Conservation (phyloP, 2,888 invertebrate species). For the Amiota mariae region DNA sequence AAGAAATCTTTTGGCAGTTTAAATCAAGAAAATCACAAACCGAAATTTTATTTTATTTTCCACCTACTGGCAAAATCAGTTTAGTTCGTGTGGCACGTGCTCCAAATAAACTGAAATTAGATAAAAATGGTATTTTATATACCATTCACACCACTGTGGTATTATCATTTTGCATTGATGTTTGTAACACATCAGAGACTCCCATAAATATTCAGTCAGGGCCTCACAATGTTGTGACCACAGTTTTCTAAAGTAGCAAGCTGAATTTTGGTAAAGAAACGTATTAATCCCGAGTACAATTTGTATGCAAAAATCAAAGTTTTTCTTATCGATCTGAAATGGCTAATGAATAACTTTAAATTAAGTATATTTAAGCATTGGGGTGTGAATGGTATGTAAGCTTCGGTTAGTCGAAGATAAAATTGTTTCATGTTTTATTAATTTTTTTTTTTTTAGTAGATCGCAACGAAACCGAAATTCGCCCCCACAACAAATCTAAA, state of each 20-base stretch:
- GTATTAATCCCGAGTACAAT: no score
- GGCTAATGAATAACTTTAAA: not conserved
- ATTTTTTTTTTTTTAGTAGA: no score
- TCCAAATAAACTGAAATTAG: constrained; percentile 67
- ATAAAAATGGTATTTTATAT: constrained; percentile 36
- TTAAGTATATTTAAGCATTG: not conserved
- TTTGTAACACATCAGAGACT: no score
- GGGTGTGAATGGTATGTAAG: no score
- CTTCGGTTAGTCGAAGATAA: no score
- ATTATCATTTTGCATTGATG: no score
- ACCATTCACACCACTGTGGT: not conserved
- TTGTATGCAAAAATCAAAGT: not conserved
- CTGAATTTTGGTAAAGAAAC: no score
- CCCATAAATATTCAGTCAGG: no score
- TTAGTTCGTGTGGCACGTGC: constrained; percentile 74
- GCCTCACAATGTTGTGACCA: no score
- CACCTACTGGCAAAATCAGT: constrained; percentile 73
- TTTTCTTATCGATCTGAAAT: constrained; percentile 1
- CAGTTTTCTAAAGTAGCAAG: no score
- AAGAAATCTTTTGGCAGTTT: constrained; percentile 2
- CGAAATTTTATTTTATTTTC: constrained; percentile 68
- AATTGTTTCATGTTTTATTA: no score
- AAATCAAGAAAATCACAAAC: constrained; percentile 40
- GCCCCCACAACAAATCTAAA: constrained; percentile 16
- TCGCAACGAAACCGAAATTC: not conserved